Conservation (phyloP, 2,113 vertebrate genomes). For the Silurus glanis region DNA sequence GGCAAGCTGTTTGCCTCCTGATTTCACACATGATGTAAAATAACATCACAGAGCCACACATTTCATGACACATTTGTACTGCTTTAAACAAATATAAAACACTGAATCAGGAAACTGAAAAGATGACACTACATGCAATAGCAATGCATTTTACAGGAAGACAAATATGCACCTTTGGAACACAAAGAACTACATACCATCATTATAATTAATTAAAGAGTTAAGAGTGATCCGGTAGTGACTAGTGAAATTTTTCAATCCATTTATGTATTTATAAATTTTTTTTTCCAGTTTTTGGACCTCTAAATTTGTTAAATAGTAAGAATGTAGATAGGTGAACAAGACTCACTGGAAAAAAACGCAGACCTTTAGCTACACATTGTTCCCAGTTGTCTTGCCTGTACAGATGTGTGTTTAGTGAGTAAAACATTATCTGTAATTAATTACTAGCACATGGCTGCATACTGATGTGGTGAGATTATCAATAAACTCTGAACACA, state of each 20-base stretch:
- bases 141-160: not conserved
- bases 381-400: not conserved
- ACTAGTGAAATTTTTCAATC: too few relatives aligned
- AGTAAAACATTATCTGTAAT: slow-evolving; percentile 40
- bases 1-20: not conserved
- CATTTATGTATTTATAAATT: too few relatives aligned
- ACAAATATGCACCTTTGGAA: not conserved
- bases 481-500: slow-evolving; percentile 47
- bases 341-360: not conserved
- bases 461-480: slow-evolving; percentile 42
- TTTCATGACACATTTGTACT: not conserved
- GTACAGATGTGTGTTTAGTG: not conserved
- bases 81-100: not conserved
- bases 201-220: slow-evolving; percentile 9
- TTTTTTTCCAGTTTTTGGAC: not conserved
- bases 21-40: not conserved
- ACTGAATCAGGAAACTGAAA: not conserved
- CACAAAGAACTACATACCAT: not conserved
- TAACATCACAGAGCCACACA: not conserved
- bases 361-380: not conserved
- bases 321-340: not conserved
- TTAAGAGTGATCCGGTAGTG: too few relatives aligned
- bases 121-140: not conserved
- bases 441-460: slow-evolving; percentile 49
- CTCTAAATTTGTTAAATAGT: not conserved